Conservation (phyloP, 2,113 vertebrate genomes). For the Chitala chitala region DNA sequence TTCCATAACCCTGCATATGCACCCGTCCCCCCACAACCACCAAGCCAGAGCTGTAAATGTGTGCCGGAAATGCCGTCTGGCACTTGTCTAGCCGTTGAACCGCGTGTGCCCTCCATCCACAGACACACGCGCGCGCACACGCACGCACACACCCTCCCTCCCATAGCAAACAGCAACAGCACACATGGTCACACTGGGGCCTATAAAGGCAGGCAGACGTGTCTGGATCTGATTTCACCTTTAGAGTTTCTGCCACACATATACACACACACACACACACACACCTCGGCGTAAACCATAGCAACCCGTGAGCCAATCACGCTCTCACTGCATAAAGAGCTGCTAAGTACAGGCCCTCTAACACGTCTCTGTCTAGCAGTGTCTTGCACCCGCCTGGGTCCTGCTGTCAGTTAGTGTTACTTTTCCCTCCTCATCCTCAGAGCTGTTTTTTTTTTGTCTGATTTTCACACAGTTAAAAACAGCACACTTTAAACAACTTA, state of each 20-base stretch:
- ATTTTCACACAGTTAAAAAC: neutral
- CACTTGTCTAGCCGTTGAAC: constrained; percentile 50
- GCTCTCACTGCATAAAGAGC: constrained; percentile 25
- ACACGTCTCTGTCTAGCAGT: constrained; percentile 24
- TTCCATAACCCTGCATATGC: neutral
- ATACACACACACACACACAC: neutral
- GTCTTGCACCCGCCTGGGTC: constrained; percentile 28
- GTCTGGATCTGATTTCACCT: constrained; percentile 27
- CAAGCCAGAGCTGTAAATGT: constrained; percentile 40
- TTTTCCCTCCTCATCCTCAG: neutral
- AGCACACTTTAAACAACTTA: neutral
- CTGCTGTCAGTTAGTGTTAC: constrained; percentile 7
- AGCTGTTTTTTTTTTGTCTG: neutral
- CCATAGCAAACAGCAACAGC: neutral
- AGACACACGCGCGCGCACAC: too few species aligned
- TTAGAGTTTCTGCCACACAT: constrained; percentile 17
- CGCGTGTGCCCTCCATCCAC: constrained; percentile 41
- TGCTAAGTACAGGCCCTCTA: constrained; percentile 12
- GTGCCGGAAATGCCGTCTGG: constrained; percentile 52
- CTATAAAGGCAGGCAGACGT: constrained; percentile 24
- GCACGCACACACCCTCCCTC: too few species aligned
- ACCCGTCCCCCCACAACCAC: neutral
- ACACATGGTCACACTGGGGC: neutral
- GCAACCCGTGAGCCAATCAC: constrained; percentile 22
- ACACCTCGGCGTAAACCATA: constrained; percentile 7